Evolutionary conservation across 2,797 vertebrate genomes (phyloP).

Genomic region (Nyctalus aviator): DNA sequence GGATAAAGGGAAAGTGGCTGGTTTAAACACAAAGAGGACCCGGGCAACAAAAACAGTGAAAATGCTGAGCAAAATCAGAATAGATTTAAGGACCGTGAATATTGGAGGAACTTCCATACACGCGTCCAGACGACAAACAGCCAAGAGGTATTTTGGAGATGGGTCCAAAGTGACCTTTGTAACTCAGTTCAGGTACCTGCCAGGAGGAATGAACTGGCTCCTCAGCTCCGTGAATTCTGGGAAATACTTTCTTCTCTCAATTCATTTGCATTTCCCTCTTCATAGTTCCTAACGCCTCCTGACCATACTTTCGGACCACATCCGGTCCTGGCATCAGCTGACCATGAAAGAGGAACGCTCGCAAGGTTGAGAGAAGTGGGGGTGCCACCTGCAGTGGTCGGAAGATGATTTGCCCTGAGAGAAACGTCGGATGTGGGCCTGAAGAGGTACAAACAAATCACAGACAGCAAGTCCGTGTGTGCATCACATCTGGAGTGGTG

Average conservation of each 20-base stretch:
- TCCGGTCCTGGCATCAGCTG: neutral
- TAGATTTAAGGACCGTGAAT: neutral
- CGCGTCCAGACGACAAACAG: accelerated
- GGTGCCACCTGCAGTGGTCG: too few species aligned
- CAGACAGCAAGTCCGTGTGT: neutral
- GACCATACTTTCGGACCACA: neutral
- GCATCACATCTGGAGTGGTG: neutral
- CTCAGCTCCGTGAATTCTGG: neutral
- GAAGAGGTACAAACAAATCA: neutral
- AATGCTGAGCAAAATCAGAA: constrained; percentile 48
- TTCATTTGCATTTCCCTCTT: neutral
- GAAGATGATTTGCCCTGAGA: neutral
- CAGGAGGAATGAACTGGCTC: neutral
- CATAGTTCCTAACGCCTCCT: neutral
- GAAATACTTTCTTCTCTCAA: neutral
- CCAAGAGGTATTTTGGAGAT: neutral
- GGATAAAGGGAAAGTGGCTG: constrained; percentile 51
- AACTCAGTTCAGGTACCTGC: neutral
- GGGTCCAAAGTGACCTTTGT: neutral
- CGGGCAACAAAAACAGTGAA: constrained; percentile 42
- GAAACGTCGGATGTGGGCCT: neutral
- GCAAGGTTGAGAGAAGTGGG: neutral
- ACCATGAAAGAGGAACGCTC: neutral
- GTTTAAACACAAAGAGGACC: constrained; percentile 58
- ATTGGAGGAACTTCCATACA: neutral